Evolutionary conservation across 2,797 vertebrate species (phyloP), one percentile per base, ranked within the genome.

Genomic region (Sebastes kiyomatsui): DNA sequence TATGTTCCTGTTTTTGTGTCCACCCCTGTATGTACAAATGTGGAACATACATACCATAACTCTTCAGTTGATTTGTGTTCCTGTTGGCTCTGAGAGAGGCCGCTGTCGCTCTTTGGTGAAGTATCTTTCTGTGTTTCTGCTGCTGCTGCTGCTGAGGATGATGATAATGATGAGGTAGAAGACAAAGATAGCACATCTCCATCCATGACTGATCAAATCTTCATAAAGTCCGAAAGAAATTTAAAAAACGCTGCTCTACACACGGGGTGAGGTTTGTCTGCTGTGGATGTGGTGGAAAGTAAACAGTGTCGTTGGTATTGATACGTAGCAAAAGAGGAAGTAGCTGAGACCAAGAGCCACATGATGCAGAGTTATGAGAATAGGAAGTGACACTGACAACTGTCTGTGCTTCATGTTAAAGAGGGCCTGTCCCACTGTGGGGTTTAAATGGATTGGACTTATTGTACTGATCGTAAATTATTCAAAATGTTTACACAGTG

Each of bases 251-350:
- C 58, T 25, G 42, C n/a, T 16, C 14, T 7, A 64, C 11, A 32
- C 62, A 25, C 6, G 0, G 4, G 5, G 4, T 1, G 1, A 60
- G 23, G 64, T 60, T 32, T 46, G 30, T 77, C 56, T 30, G 2
- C 23, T 62, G 20, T 27, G 52, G 59, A 25, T 75, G 77, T 68
- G 73, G 28, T 49, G 55, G 67, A 67, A 83, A 87, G 78, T 80
- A 90, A 90, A 88, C 72, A 88, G 52, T 54, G 72, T 61, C 4
- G 12, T 83, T 71, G 68, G 69, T 67, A 67, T 76, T 78, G 80
- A 80, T 71, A 72, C 42, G 33, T 58, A 83, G 52, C 74, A 88
- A 88, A 93, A 93, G 88, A 91, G 93, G 93, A 95, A 95, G 89
- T 82, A 58, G 81, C 27, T 0, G 14, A 77, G 72, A 68, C 69